A percentile compares a stretch with the other conserved stretches of the same genome.
Evolutionary conservation across 2,888 invertebrate species (phyloP).

Genomic region (Philonicus albiceps): DNA sequence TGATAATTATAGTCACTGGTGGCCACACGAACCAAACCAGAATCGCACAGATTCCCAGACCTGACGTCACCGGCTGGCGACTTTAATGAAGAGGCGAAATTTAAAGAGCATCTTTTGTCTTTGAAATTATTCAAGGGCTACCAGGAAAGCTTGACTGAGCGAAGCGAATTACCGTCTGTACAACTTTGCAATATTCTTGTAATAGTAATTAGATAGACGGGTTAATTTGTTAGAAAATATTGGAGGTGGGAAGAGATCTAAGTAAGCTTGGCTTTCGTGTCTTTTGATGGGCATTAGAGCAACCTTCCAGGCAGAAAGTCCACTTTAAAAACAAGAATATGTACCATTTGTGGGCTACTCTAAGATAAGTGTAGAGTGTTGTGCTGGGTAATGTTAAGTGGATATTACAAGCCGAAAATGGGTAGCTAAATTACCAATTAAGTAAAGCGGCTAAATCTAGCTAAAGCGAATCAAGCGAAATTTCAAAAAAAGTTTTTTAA

Average conservation of each 20-base stretch:
- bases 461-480: too few species aligned
- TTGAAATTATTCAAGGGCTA: neutral
- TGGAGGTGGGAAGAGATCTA: neutral
- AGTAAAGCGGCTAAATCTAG: too few species aligned
- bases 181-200: slow-evolving; percentile 4
- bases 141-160: neutral
- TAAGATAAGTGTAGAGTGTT: neutral
- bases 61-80: neutral
- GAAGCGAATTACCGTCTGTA: neutral
- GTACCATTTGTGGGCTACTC: neutral
- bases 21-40: neutral
- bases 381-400: neutral
- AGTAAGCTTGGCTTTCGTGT: neutral
- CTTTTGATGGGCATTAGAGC: neutral
- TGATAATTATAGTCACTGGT: neutral
- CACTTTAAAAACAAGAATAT: neutral
- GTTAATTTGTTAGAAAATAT: neutral
- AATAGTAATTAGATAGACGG: neutral
- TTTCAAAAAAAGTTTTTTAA: too few species aligned
- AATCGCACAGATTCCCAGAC: neutral
- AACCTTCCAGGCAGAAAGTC: neutral
- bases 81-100: neutral
- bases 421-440: too few species aligned
- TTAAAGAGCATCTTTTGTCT: neutral
- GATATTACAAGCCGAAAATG: too few species aligned